Conservation (phyloP, 2,797 vertebrate species). For the Diplodus puntazzo region DNA sequence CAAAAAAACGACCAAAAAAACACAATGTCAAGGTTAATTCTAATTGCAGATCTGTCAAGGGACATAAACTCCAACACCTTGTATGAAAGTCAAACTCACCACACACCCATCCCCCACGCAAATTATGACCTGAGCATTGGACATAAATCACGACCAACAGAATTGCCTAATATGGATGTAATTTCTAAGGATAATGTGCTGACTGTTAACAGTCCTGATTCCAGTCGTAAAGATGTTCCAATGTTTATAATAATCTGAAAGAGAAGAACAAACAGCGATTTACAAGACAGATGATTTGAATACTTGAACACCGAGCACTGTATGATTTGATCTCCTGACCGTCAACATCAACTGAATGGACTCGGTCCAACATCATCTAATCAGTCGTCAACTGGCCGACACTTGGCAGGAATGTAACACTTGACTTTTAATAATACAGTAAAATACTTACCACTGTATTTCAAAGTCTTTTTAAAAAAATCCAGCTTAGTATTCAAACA, state of each 20-base stretch:
- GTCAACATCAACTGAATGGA: background rate
- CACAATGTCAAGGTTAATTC: too few species aligned
- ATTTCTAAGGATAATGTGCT: background rate
- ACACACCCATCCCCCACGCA: background rate
- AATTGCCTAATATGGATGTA: background rate
- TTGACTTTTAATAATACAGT: background rate
- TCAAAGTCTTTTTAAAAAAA: constrained; percentile 19
- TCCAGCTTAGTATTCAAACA: constrained; percentile 8
- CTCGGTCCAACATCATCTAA: background rate
- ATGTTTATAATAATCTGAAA: background rate
- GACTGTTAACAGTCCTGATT: background rate
- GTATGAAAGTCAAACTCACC: background rate
- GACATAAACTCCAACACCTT: background rate
- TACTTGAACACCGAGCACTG: background rate
- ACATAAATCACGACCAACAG: background rate
- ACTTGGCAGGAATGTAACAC: background rate
- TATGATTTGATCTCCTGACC: background rate
- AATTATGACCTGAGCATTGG: background rate
- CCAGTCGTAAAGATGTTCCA: background rate
- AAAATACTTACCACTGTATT: background rate
- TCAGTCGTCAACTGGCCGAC: background rate
- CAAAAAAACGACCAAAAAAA: too few species aligned
- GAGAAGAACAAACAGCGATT: background rate
- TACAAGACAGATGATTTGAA: background rate
- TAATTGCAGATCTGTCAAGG: background rate